phyloP scores from a whole-genome alignment of 2,113 vertebrate genomes.

The Rhineura floridana region DNA sequence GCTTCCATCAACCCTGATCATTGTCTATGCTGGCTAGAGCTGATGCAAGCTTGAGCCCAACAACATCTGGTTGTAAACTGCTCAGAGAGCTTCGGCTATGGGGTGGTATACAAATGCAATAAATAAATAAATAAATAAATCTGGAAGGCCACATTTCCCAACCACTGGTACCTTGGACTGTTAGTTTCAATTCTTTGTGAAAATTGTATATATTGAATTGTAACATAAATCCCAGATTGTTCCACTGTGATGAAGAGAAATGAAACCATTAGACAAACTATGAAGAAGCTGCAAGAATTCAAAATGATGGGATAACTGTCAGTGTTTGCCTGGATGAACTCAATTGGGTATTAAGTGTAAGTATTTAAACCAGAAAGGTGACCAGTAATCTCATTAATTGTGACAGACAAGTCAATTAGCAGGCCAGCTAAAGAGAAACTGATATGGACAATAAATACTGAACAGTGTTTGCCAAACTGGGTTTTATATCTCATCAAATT shows the following conservation, averaged over 20 bases:
- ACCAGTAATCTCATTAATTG: constrained; percentile 54
- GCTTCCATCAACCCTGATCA: no score
- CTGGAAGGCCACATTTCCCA: no score
- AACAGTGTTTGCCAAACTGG: constrained; percentile 44
- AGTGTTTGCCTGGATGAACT: neutral
- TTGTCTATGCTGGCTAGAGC: no score
- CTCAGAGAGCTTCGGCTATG: no score
- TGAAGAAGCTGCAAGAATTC: constrained; percentile 16
- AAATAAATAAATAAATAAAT: no score
- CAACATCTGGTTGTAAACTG: no score
- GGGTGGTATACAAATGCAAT: no score
- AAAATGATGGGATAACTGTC: constrained; percentile 21
- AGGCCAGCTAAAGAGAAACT: constrained; percentile 30
- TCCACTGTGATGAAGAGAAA: neutral
- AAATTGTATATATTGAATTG: neutral
- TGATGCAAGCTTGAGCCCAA: no score
- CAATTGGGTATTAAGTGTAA: constrained; percentile 48
- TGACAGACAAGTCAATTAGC: constrained; percentile 44
- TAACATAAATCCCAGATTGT: neutral
- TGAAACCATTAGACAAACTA: constrained; percentile 17
- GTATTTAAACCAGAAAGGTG: constrained; percentile 49
- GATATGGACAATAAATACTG: constrained; percentile 46
- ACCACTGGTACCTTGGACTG: neutral
- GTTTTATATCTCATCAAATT: constrained; percentile 42
- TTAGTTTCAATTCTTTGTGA: constrained; percentile 7